Evolutionary conservation across 2,113 vertebrate genomes (phyloP).

Genomic region (Hydropotes inermis): DNA sequence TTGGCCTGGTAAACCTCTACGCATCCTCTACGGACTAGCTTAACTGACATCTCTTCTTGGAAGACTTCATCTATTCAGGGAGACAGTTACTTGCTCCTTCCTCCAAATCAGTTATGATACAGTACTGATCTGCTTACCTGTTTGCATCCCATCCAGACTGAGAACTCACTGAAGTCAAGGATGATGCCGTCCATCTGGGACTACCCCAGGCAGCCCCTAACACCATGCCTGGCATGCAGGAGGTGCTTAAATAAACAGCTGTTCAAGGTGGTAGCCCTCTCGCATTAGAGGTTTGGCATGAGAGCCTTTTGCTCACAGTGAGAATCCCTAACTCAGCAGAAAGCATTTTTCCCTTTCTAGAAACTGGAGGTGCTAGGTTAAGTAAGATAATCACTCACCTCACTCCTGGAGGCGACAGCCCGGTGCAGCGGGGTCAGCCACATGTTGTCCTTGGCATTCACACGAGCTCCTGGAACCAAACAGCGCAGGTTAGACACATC

Average conservation of each 20-base stretch:
- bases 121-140: neutral
- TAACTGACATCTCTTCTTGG: neutral
- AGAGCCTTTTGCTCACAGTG: neutral
- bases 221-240: neutral
- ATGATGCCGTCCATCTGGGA: neutral
- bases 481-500: constrained; percentile 59
- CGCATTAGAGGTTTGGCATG: neutral
- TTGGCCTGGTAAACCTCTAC: neutral
- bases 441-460: constrained; percentile 99
- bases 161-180: neutral
- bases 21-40: neutral
- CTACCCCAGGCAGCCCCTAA: neutral
- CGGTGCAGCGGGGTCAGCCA: constrained; percentile 98
- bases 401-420: constrained; percentile 95
- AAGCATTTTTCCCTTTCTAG: neutral
- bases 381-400: constrained; percentile 83
- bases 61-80: neutral
- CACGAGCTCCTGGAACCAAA: constrained; percentile 90
- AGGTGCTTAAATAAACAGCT: neutral
- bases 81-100: neutral
- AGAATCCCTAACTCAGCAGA: neutral
- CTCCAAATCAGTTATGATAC: neutral
- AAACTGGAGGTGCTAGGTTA: neutral
- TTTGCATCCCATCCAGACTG: neutral
- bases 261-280: neutral